Percentiles rank a stretch among this genome's conserved stretches.
Conservation (phyloP, 2,888 invertebrate genomes). For the Rhagonycha lutea region DNA sequence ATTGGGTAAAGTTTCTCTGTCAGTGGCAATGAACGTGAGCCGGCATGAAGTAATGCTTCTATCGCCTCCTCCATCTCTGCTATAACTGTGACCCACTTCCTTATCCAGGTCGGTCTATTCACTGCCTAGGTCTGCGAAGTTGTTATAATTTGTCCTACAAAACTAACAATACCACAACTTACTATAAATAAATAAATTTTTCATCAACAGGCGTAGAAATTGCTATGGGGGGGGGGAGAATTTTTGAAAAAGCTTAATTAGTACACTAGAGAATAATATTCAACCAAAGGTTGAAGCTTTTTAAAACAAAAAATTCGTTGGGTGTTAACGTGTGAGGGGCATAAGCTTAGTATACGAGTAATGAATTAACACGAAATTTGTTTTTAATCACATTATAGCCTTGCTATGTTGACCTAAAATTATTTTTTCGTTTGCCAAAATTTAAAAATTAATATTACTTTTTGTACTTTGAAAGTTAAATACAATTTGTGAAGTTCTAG, state of each 20-base stretch:
- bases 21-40: conserved; percentile 39
- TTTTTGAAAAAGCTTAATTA: neutral
- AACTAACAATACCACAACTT: conserved; percentile 35
- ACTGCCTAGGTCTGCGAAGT: conserved; percentile 47
- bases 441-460: neutral
- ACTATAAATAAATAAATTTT: conserved; percentile 19
- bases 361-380: neutral
- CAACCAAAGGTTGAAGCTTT: neutral
- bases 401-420: neutral
- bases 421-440: neutral
- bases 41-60: conserved; percentile 37
- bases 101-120: conserved; percentile 53
- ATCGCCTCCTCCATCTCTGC: conserved; percentile 45
- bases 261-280: neutral
- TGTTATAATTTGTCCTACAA: conserved; percentile 49
- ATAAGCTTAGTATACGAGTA: too few species aligned
- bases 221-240: neutral
- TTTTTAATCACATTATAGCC: neutral
- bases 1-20: conserved; percentile 37
- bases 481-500: conserved; percentile 20
- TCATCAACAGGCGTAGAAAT: neutral
- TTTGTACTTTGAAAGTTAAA: neutral
- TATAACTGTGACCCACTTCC: conserved; percentile 54
- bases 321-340: neutral
- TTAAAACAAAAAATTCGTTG: neutral